Evolutionary conservation across 1,140 invertebrate genomes (phyloP), one percentile per base, ranked within the genome.

Genomic region (Lineus longissimus): DNA sequence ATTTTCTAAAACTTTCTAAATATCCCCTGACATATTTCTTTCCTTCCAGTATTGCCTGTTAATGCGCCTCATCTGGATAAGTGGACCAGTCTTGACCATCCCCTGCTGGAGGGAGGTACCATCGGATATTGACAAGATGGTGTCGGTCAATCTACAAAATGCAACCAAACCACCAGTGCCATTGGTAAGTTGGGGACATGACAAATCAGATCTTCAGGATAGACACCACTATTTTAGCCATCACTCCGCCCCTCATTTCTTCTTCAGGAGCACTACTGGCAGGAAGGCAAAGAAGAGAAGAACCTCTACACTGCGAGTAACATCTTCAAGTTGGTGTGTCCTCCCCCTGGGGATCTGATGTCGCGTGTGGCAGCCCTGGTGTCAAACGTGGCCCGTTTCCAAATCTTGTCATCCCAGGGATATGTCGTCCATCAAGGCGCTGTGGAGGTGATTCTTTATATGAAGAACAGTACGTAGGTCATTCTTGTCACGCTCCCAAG

Each of bases 351-450:
- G 17, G 47, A 62, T 51, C 19, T 72, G n/a, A 61, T 76, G n/a
- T 62, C 71, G 25, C 60, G 69, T 11, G 60, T 73, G 27, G 55
- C 73, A 17, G 63, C 70, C 2, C 61, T 63, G 22, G 68, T 68
- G 7, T 61, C 64, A 43, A 64, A 62, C 27, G 73, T 70, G 66
- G 70, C 71, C 17, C 67, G 68, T n/a, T 56, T 69, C 4, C 25
- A 74, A 17, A 36, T 71, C 13, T 36, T 75, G 30, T 66, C 62
- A 0, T 45, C 58, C 61, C 62, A 70, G 41, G 71, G 73, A 17
- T 67, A 66, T 43, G 72, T 74, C 9, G 71, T 74, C 40, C 75
- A 76, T 47, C 70, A 69, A 58, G 75, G 75, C 43, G 72, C 73
- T 22, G 72, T 73, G 1, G 68, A 76, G 55, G 75, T 72, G 15